phyloP scores from a whole-genome alignment of 2,113 vertebrate genomes.

The Pterocles gutturalis region DNA sequence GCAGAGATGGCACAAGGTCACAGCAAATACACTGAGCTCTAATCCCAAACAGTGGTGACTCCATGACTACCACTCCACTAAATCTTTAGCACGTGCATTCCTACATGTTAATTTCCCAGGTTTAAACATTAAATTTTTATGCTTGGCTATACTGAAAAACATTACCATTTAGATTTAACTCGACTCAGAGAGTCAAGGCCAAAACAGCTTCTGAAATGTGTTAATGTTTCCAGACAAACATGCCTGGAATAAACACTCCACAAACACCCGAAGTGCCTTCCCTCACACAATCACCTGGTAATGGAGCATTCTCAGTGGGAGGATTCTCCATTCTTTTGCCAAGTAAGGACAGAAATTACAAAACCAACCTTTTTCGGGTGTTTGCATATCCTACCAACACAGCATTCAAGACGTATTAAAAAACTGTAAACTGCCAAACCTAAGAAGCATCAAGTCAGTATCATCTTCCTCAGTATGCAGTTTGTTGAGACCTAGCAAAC shows the following conservation, averaged over 20 bases:
- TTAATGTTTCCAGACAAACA: background rate
- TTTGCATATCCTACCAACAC: background rate
- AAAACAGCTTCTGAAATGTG: background rate
- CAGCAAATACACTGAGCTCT: background rate
- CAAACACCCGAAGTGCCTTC: background rate
- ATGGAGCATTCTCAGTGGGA: fast-evolving
- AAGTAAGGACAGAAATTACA: background rate
- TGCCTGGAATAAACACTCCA: background rate
- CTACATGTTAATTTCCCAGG: background rate
- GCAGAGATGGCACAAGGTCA: constrained; percentile 4
- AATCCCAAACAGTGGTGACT: constrained; percentile 19
- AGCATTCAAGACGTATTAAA: background rate
- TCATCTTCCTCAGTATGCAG: background rate
- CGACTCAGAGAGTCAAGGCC: background rate
- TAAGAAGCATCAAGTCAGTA: background rate
- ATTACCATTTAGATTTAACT: background rate
- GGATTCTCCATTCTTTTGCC: background rate
- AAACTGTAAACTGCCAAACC: background rate
- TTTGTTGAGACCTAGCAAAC: background rate
- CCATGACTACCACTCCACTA: constrained; percentile 34
- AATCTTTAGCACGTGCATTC: background rate
- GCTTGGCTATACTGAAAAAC: background rate
- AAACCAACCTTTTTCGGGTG: fast-evolving
- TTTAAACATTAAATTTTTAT: background rate
- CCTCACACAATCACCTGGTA: background rate